A percentile compares a stretch with the other conserved stretches of the same genome.
Evolutionary conservation across 1,140 invertebrate genomes (phyloP).

Genomic region (Babylonia areolata): DNA sequence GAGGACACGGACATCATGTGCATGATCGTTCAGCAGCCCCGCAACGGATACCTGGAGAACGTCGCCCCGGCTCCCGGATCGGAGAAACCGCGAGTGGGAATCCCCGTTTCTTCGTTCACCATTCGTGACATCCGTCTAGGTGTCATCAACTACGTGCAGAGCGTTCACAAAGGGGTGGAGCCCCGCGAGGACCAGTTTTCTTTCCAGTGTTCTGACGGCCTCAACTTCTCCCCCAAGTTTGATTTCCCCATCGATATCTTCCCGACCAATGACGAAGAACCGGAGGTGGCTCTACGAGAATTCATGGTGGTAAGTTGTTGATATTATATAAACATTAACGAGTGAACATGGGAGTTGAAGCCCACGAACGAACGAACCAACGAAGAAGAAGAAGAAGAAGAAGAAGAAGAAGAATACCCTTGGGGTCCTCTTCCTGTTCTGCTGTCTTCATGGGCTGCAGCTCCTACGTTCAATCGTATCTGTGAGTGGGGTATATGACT

Average conservation of each 20-base stretch:
- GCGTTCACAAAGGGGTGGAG: conserved; percentile 74
- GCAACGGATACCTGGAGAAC: conserved; percentile 75
- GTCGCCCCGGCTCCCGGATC: conserved; percentile 70
- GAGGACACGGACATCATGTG: conserved; percentile 72
- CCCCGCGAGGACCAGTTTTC: conserved; percentile 70
- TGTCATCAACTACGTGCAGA: conserved; percentile 76
- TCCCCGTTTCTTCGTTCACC: conserved; percentile 74
- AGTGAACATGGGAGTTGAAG: too few species aligned
- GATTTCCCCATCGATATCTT: conserved; percentile 70
- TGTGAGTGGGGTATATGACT: too few species aligned
- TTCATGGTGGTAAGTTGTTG: conserved; percentile 69
- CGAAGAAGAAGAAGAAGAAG: too few species aligned
- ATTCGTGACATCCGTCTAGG: conserved; percentile 66
- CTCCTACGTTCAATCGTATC: too few species aligned
- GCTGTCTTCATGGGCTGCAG: too few species aligned
- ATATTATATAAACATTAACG: too few species aligned
- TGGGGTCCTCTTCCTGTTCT: too few species aligned
- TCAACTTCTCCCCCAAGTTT: conserved; percentile 63
- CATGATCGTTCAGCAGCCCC: conserved; percentile 71
- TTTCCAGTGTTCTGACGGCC: conserved; percentile 75
- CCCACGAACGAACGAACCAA: too few species aligned
- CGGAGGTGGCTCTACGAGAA: conserved; percentile 72
- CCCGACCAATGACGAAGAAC: conserved; percentile 76
- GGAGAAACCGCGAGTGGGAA: conserved; percentile 69
- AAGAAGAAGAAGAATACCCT: too few species aligned